phyloP scores from a whole-genome alignment of 2,888 invertebrate species.

The Scaptomyza tumidula region DNA sequence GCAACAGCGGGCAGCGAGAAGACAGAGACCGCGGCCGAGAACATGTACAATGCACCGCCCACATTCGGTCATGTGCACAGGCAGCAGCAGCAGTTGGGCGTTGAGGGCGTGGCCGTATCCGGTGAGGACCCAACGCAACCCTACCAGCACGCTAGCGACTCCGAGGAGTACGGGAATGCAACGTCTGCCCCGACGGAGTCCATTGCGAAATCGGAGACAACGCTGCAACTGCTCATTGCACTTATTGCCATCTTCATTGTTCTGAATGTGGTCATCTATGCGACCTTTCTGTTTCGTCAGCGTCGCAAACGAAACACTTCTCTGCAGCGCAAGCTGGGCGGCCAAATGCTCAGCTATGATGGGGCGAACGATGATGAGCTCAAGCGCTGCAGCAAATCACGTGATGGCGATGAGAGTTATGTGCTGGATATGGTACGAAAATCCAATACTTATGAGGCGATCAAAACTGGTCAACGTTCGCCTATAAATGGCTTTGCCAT shows the following conservation, averaged over 20 bases:
- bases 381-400: slow-evolving; percentile 80
- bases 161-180: slow-evolving; percentile 25
- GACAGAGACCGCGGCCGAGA: slow-evolving; percentile 74
- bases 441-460: slow-evolving; percentile 83
- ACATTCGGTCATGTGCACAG: slow-evolving; percentile 79
- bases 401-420: slow-evolving; percentile 84
- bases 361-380: slow-evolving; percentile 84
- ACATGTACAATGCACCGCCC: slow-evolving; percentile 84
- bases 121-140: slow-evolving; percentile 37
- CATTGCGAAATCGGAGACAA: slow-evolving; percentile 87
- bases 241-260: slow-evolving; percentile 90
- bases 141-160: slow-evolving; percentile 32
- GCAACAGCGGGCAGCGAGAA: slow-evolving; percentile 48
- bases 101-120: slow-evolving; percentile 19
- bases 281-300: slow-evolving; percentile 81
- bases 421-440: slow-evolving; percentile 83
- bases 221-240: slow-evolving; percentile 87
- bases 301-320: slow-evolving; percentile 75
- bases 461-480: slow-evolving; percentile 80
- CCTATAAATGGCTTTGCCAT: slow-evolving; percentile 87
- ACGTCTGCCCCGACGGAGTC: slow-evolving; percentile 64
- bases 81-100: slow-evolving; percentile 32
- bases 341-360: slow-evolving; percentile 82
- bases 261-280: slow-evolving; percentile 87
- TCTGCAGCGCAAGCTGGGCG: slow-evolving; percentile 81